These are phyloP conservation scores for Equus quagga DNA, from an alignment of 2,113 vertebrate genomes.

Conservation along the genomic window DNA sequence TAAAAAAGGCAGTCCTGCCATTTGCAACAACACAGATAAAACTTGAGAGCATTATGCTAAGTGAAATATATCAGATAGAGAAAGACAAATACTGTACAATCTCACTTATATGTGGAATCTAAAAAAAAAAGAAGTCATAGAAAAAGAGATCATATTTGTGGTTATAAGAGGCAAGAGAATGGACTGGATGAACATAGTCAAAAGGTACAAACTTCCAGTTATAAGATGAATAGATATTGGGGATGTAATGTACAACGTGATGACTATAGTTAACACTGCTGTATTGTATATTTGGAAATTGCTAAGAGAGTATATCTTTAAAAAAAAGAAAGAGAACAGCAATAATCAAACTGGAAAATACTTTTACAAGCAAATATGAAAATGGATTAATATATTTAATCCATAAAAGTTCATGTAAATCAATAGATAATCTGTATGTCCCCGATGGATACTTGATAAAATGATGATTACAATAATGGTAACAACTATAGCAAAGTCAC, in stretches of 20 bases:
- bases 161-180: neutral
- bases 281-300: neutral
- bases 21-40: neutral
- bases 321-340: neutral
- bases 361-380: constrained; percentile 29
- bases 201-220: neutral
- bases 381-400: neutral
- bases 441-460: neutral
- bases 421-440: neutral
- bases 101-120: neutral
- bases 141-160: neutral
- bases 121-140: neutral
- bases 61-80: neutral
- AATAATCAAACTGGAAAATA: neutral
- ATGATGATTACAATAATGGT: neutral
- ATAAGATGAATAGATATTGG: neutral
- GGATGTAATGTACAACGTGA: neutral
- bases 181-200: neutral
- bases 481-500: neutral
- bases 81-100: neutral
- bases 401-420: neutral
- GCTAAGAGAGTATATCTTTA: neutral
- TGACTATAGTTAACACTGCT: neutral
- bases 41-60: neutral
- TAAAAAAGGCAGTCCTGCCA: neutral